These are phyloP conservation scores for Coregonus ussuriensis DNA, from an alignment of 2,797 vertebrate genomes.

Conservation along the genomic window DNA sequence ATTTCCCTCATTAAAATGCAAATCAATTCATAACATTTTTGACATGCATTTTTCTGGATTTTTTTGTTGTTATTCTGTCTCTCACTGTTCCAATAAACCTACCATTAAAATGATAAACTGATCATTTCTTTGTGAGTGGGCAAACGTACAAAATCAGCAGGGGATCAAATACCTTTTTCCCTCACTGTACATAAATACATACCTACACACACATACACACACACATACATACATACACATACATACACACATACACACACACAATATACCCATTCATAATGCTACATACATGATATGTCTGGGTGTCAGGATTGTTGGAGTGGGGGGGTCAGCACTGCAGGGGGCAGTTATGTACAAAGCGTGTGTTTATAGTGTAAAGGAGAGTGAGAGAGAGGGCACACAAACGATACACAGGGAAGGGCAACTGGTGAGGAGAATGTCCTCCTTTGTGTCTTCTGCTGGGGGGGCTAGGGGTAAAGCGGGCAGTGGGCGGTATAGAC, in stretches of 20 bases:
- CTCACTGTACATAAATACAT: too few relatives aligned
- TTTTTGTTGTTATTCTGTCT: too few relatives aligned
- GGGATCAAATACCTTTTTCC: too few relatives aligned
- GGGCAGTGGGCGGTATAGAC: constrained; percentile 12
- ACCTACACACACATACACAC: too few relatives aligned
- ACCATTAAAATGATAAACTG: too few relatives aligned
- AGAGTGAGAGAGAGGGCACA: constrained; percentile 57
- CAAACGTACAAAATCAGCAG: too few relatives aligned
- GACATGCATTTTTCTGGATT: too few relatives aligned
- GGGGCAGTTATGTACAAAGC: constrained; percentile 61
- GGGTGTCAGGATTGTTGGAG: neutral
- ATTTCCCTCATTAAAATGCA: too few relatives aligned
- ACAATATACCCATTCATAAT: neutral
- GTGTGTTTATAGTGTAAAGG: constrained; percentile 64
- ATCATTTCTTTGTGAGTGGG: too few relatives aligned
- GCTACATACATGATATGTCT: neutral
- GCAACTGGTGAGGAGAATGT: constrained; percentile 67
- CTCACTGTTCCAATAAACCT: too few relatives aligned
- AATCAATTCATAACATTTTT: too few relatives aligned
- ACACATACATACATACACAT: neutral
- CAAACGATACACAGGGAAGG: constrained; percentile 58
- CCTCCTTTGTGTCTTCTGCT: constrained; percentile 63
- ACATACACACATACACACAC: neutral
- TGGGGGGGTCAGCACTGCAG: neutral
- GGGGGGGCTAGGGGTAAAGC: constrained; percentile 33